Evolutionary conservation across 1,140 invertebrate species (phyloP).

Genomic region (Mya arenaria): DNA sequence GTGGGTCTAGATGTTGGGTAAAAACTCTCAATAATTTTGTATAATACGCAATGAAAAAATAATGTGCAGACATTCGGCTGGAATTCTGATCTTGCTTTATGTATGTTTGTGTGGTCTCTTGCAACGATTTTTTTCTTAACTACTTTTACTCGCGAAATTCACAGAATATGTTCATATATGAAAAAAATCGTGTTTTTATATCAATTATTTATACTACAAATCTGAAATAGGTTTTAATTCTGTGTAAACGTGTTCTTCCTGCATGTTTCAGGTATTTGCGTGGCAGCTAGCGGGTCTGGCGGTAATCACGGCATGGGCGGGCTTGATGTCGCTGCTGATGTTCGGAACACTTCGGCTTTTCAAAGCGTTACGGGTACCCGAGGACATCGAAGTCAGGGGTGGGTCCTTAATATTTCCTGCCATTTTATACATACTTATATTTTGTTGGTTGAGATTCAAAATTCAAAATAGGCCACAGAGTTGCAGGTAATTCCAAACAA

Average conservation of each 20-base stretch:
- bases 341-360: constrained; percentile 81
- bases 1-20: too few species aligned
- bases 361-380: constrained; percentile 80
- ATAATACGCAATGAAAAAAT: too few species aligned
- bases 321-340: constrained; percentile 77
- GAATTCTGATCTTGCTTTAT: too few species aligned
- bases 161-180: neutral
- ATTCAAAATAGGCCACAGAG: too few species aligned
- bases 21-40: too few species aligned
- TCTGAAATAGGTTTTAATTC: neutral
- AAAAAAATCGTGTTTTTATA: neutral
- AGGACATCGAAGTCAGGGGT: constrained; percentile 83
- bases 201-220: neutral
- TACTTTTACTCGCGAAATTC: too few species aligned
- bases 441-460: too few species aligned
- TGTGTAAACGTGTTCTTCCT: neutral
- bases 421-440: too few species aligned
- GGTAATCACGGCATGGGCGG: constrained; percentile 82
- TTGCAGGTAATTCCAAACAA: too few species aligned
- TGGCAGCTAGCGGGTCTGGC: constrained; percentile 82
- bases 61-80: too few species aligned
- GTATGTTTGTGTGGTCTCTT: neutral
- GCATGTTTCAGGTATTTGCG: constrained; percentile 77
- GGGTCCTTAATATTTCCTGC: too few species aligned
- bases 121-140: neutral